Evolutionary conservation across 2,797 vertebrate species (phyloP), one percentile per base, ranked within the genome.

Genomic region (Notoglanidium macrostoma): DNA sequence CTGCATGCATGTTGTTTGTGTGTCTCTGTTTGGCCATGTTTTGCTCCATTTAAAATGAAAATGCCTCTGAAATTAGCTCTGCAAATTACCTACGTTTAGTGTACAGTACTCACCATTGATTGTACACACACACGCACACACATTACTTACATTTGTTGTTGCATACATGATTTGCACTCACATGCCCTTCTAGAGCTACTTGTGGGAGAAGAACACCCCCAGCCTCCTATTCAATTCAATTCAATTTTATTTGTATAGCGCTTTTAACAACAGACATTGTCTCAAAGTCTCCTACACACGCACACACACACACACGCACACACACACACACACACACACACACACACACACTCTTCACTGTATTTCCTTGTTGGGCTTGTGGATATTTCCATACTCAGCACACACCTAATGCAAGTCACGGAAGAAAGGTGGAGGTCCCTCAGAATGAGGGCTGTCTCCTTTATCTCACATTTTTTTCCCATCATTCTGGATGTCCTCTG

Each of bases 391-490:
- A 90, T 84, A 90, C 89, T 85, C 90, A 89, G 32, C 86, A 91
- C 76, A 51, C 90, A 86, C 90, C 6, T 5, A 68, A 35, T 68
- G 46, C 29, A 54, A 54, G 63, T 68, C 46, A 35, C 29, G 68
- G 12, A 15, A 67, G 80, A 83, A 46, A n/a, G 40, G 10, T 73
- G 21, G 11, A 73, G 40, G 57, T 17, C 40, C 2, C 26, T 63
- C 12, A 35, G 54, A 79, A 35, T 29, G 32, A 57, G 32, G 12
- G 21, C 77, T 57, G 32, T 35, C 32, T 63, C 79, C 79, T 82
- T 81, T 21, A 68, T 0, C n/a, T 68, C 49, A 89, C 73, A 63
- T 85, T 90, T 93, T 92, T 88, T 93, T 93, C 93, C 92, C 91
- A 88, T 92, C 86, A 84, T 89, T 84, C 86, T 5, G 2, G 89